A percentile compares a stretch with the other conserved stretches of the same genome.
phyloP scores from a whole-genome alignment of 2,888 invertebrate genomes.

The Temnothorax rugatulus region DNA sequence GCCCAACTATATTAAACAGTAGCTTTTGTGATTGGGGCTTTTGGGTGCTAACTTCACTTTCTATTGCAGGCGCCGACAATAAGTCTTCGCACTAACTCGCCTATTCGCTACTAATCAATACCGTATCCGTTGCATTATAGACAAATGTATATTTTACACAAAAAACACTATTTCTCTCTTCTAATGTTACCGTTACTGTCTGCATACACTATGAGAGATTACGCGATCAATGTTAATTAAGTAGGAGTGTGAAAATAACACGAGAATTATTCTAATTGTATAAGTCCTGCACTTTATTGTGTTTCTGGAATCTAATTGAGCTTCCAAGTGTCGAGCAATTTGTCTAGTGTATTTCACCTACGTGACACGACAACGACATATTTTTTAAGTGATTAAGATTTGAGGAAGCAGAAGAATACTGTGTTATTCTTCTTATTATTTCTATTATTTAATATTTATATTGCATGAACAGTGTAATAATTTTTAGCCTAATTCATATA shows the following conservation, averaged over 20 bases:
- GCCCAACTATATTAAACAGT: slow-evolving; percentile 53
- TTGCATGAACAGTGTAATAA: slow-evolving; percentile 27
- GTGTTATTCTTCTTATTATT: slow-evolving; percentile 23
- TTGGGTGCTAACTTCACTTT: slow-evolving; percentile 85
- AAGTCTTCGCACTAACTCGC: slow-evolving; percentile 86
- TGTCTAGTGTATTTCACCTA: slow-evolving; percentile 38
- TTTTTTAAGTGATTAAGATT: slow-evolving; percentile 64
- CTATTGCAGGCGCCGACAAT: slow-evolving; percentile 87
- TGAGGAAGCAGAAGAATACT: neutral
- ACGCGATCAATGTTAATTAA: slow-evolving; percentile 65
- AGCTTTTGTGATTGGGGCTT: slow-evolving; percentile 72
- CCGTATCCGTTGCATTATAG: slow-evolving; percentile 81
- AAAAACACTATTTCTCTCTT: slow-evolving; percentile 61
- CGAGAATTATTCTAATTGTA: slow-evolving; percentile 23
- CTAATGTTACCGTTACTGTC: slow-evolving; percentile 71
- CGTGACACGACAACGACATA: slow-evolving; percentile 51
- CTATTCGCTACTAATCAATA: slow-evolving; percentile 84
- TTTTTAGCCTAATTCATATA: slow-evolving; percentile 3
- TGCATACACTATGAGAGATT: slow-evolving; percentile 64
- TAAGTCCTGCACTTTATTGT: slow-evolving; percentile 30
- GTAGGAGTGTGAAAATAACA: slow-evolving; percentile 68
- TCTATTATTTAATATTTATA: slow-evolving; percentile 37
- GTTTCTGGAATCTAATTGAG: slow-evolving; percentile 46
- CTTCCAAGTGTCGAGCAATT: slow-evolving; percentile 59
- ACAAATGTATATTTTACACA: slow-evolving; percentile 77